Conservation (phyloP, 1,140 invertebrate genomes). For the Whitmania pigra region DNA sequence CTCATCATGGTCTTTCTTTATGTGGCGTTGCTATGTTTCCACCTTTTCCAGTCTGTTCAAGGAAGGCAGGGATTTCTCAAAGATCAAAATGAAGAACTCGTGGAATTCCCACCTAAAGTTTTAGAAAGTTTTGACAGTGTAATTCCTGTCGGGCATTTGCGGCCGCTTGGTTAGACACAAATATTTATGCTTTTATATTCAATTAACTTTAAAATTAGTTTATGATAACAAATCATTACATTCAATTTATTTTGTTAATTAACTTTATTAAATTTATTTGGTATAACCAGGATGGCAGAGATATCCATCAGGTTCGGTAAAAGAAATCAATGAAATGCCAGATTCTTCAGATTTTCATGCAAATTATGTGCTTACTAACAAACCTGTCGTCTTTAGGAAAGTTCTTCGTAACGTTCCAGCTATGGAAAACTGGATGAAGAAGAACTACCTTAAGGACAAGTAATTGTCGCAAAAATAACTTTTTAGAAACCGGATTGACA, state of each 20-base stretch:
- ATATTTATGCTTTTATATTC: background rate
- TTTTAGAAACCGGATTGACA: no score
- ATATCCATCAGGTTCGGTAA: slow-evolving; percentile 27
- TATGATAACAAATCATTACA: background rate
- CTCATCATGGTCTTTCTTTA: no score
- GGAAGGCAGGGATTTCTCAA: slow-evolving; percentile 31
- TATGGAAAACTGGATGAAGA: slow-evolving; percentile 29
- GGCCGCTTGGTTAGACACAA: slow-evolving; percentile 32
- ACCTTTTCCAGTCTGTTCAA: no score
- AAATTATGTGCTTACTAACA: slow-evolving; percentile 30
- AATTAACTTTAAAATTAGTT: background rate
- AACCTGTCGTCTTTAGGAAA: slow-evolving; percentile 32
- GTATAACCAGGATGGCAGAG: slow-evolving; percentile 29
- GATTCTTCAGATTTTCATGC: slow-evolving; percentile 30
- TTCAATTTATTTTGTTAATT: background rate
- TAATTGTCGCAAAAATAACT: slow-evolving; percentile 20
- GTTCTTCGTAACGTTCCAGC: slow-evolving; percentile 29
- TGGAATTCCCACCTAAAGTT: slow-evolving; percentile 33
- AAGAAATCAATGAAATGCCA: slow-evolving; percentile 27
- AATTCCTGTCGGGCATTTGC: slow-evolving; percentile 35
- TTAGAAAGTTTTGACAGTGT: slow-evolving; percentile 20
- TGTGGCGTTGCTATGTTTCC: no score
- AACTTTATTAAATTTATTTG: background rate
- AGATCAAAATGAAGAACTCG: slow-evolving; percentile 30
- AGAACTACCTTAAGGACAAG: slow-evolving; percentile 34